A percentile compares a stretch with the other conserved stretches of the same genome.
Conservation (phyloP, 2,113 vertebrate genomes). For the Thunnus maccoyii region DNA sequence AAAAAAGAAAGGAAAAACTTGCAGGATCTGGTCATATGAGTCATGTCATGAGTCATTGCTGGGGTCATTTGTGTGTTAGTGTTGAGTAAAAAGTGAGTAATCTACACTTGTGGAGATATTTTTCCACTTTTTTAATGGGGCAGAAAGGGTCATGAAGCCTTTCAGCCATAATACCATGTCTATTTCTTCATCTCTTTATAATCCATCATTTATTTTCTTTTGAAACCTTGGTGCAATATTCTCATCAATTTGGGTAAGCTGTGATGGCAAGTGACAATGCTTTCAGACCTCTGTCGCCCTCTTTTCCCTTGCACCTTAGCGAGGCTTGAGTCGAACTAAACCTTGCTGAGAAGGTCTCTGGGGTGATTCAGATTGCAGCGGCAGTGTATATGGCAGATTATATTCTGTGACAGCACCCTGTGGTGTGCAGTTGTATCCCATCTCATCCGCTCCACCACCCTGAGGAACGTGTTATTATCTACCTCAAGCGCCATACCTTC, state of each 20-base stretch:
- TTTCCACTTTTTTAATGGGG: not conserved
- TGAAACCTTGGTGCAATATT: not conserved
- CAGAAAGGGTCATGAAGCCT: not conserved
- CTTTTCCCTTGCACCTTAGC: not conserved
- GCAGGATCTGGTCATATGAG: too few relatives aligned
- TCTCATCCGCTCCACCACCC: slow-evolving; percentile 27
- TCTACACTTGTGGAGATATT: not conserved
- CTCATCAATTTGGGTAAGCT: not conserved
- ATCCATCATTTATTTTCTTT: not conserved
- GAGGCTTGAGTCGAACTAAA: slow-evolving; percentile 13
- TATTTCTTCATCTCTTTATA: not conserved
- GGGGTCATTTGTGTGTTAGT: slow-evolving; percentile 1
- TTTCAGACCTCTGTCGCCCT: slow-evolving; percentile 18
- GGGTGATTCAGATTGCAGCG: slow-evolving; percentile 33
- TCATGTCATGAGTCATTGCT: not conserved
- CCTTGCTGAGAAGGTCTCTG: slow-evolving; percentile 20
- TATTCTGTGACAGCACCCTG: slow-evolving; percentile 23
- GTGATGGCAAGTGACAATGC: not conserved
- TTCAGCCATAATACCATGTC: not conserved
- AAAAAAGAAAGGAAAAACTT: not conserved
- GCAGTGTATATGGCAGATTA: slow-evolving; percentile 33
- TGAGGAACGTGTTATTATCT: slow-evolving; percentile 35
- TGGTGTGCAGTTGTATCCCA: slow-evolving; percentile 9
- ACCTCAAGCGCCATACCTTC: not conserved
- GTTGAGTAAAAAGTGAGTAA: not conserved